These are phyloP conservation scores for Machimus atricapillus DNA, from an alignment of 2,888 invertebrate genomes.

Conservation along the genomic window DNA sequence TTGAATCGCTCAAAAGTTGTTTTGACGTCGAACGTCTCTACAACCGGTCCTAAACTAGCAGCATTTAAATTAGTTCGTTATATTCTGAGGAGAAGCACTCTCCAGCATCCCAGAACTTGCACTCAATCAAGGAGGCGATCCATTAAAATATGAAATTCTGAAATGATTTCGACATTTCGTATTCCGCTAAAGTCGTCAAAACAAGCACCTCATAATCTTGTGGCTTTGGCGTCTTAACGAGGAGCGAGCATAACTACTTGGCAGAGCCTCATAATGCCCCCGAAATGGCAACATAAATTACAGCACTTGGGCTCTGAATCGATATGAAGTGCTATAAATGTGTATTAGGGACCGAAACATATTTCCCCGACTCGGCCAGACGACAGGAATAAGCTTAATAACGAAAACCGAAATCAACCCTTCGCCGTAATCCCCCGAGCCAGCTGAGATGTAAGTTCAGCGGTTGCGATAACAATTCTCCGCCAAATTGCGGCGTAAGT, in stretches of 20 bases:
- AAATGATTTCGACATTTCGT: slow-evolving; percentile 15
- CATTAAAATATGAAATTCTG: slow-evolving; percentile 2
- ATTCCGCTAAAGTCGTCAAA: slow-evolving; percentile 17
- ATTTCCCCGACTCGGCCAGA: slow-evolving; percentile 24
- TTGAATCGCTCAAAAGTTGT: background rate
- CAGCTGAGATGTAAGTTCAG: slow-evolving; percentile 37
- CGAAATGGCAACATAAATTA: slow-evolving; percentile 18
- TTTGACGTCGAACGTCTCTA: background rate
- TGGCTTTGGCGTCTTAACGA: slow-evolving; percentile 14
- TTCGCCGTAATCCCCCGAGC: slow-evolving; percentile 16
- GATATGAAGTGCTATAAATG: slow-evolving; percentile 33
- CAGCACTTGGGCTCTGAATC: background rate
- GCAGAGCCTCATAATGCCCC: background rate
- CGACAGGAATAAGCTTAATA: slow-evolving; percentile 43
- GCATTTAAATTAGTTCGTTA: slow-evolving; percentile 12
- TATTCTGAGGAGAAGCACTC: background rate
- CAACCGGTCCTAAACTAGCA: background rate
- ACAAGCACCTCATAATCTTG: slow-evolving; percentile 28
- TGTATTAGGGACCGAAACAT: slow-evolving; percentile 31
- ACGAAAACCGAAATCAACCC: slow-evolving; percentile 43
- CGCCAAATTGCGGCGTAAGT: slow-evolving; percentile 6
- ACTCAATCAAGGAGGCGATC: background rate
- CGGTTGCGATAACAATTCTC: slow-evolving; percentile 21
- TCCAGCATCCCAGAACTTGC: background rate
- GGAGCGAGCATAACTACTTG: background rate